phyloP scores from a whole-genome alignment of 2,797 vertebrate species.

The Ctenopoma kingsleyae region DNA sequence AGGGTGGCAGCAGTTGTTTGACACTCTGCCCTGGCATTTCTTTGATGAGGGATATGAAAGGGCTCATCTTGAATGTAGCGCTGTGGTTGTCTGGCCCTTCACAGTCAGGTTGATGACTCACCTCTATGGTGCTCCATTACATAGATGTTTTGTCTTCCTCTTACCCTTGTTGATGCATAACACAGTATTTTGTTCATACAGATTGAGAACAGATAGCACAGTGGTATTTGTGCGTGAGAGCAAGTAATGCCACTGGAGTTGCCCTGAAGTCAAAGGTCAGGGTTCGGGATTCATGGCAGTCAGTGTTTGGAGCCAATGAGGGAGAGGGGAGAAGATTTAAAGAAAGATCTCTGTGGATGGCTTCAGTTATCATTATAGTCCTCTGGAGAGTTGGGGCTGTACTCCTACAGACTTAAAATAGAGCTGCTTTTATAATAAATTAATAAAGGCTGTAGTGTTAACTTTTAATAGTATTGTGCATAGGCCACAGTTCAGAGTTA shows the following conservation, averaged over 20 bases:
- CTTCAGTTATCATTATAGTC: constrained; percentile 54
- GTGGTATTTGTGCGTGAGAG: constrained; percentile 54
- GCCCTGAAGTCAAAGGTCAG: constrained; percentile 68
- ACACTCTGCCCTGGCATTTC: constrained; percentile 57
- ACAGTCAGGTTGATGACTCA: constrained; percentile 64
- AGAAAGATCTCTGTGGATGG: constrained; percentile 51
- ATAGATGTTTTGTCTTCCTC: constrained; percentile 73
- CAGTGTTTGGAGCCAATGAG: constrained; percentile 54
- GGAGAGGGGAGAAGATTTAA: constrained; percentile 41
- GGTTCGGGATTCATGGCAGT: constrained; percentile 67
- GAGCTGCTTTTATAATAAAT: constrained; percentile 27
- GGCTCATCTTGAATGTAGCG: constrained; percentile 36
- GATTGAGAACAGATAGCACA: constrained; percentile 61
- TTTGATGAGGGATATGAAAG: constrained; percentile 61
- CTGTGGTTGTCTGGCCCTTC: constrained; percentile 54
- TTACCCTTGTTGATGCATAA: constrained; percentile 62
- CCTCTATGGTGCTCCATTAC: constrained; percentile 56
- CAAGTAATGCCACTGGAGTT: constrained; percentile 52
- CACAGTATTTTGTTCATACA: constrained; percentile 62
- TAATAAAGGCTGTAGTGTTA: constrained; percentile 24
- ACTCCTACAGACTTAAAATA: constrained; percentile 25
- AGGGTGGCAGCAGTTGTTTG: constrained; percentile 62
- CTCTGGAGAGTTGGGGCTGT: constrained; percentile 27
- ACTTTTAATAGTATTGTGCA: constrained; percentile 15
- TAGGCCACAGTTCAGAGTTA: constrained; percentile 10